phyloP scores from a whole-genome alignment of 2,113 vertebrate species.

The Pterophyllum scalare region DNA sequence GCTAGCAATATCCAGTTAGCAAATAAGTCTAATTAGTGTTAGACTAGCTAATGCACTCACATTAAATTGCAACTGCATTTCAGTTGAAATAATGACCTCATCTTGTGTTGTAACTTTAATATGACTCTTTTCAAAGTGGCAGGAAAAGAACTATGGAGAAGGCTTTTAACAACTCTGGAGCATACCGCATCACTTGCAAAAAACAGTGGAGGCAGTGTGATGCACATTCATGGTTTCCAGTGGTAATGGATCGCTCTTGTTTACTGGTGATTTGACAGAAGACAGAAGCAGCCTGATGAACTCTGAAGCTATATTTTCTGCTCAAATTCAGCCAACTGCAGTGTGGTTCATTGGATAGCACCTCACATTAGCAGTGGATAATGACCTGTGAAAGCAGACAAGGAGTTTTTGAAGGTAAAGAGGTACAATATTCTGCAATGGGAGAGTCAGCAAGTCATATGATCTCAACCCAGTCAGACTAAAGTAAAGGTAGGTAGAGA shows the following conservation, averaged over 20 bases:
- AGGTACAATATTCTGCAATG: too few species aligned
- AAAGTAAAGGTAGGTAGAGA: background rate
- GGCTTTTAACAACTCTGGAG: background rate
- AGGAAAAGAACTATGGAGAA: background rate
- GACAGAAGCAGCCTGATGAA: background rate
- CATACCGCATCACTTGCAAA: background rate
- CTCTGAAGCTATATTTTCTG: background rate
- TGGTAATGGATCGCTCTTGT: background rate
- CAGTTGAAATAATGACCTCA: background rate
- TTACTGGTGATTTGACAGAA: background rate
- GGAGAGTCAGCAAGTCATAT: background rate
- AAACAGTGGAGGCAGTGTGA: conserved; percentile 4
- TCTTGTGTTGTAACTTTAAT: conserved; percentile 1
- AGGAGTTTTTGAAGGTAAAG: background rate
- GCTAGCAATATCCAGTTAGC: background rate
- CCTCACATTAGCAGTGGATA: background rate
- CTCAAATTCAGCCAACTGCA: background rate
- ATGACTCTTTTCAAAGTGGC: background rate
- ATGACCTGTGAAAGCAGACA: background rate
- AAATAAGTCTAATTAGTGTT: background rate
- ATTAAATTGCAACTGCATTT: background rate
- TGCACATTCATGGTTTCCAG: background rate
- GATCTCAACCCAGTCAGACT: background rate
- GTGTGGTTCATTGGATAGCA: background rate
- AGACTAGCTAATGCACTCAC: too few species aligned